These are phyloP conservation scores for Lepilemur septentrionalis DNA, from an alignment of 2,797 vertebrate genomes.

Conservation along the genomic window DNA sequence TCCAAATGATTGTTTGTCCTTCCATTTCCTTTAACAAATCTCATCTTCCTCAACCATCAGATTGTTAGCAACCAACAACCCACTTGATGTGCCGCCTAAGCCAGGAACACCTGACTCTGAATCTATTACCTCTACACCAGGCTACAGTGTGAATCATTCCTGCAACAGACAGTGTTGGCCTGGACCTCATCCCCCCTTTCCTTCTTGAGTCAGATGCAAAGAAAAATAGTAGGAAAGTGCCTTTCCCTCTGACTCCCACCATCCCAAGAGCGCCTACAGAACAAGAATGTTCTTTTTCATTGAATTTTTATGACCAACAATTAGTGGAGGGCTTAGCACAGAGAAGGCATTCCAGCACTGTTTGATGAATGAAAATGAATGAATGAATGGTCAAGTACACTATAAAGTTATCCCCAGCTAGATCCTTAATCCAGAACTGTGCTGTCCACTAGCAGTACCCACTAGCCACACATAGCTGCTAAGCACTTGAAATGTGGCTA, in stretches of 20 bases:
- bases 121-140: background rate
- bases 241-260: background rate
- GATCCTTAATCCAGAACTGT: background rate
- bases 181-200: background rate
- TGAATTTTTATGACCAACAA: slow-evolving; percentile 3
- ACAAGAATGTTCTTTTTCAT: background rate
- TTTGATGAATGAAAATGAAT: background rate
- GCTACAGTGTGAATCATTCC: background rate
- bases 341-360: background rate
- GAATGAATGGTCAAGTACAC: background rate
- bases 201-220: background rate
- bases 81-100: background rate
- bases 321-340: background rate
- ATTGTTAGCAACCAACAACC: background rate
- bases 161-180: background rate
- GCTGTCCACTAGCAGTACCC: background rate
- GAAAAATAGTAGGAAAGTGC: background rate
- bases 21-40: background rate
- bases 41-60: background rate
- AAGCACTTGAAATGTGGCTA: background rate
- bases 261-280: background rate
- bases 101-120: background rate
- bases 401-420: background rate
- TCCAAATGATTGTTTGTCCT: background rate
- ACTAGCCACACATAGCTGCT: background rate